A percentile compares a stretch with the other conserved stretches of the same genome.
Conservation (phyloP, 2,797 vertebrate genomes). For the Tympanoctomys barrerae region DNA sequence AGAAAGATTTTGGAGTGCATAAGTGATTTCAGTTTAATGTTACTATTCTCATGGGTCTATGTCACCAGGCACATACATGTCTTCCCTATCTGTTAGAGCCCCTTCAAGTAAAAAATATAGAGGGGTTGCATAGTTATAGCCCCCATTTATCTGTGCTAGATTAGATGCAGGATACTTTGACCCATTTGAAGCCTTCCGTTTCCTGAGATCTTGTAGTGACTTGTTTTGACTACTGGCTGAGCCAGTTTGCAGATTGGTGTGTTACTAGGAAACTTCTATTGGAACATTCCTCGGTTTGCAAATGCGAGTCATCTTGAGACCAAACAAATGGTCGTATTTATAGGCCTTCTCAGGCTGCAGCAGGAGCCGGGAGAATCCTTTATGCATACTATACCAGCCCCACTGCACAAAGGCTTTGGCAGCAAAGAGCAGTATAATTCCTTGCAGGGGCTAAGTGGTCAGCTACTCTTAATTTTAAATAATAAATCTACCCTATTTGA, state of each 20-base stretch:
- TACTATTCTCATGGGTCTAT: background rate
- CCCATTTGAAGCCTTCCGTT: constrained; percentile 80
- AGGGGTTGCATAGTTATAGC: constrained; percentile 79
- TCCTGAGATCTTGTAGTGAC: constrained; percentile 74
- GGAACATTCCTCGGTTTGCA: constrained; percentile 87
- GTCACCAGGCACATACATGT: background rate
- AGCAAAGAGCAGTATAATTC: constrained; percentile 89
- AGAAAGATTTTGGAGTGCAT: background rate
- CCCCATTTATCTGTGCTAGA: constrained; percentile 80
- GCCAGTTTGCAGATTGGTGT: constrained; percentile 79
- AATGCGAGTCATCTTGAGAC: constrained; percentile 88
- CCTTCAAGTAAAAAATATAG: constrained; percentile 69
- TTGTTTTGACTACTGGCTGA: constrained; percentile 74
- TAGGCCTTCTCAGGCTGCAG: constrained; percentile 88
- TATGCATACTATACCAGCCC: constrained; percentile 87
- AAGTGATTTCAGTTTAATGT: constrained; percentile 35
- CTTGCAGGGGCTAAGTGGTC: constrained; percentile 91
- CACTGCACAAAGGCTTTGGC: constrained; percentile 90
- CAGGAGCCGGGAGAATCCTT: constrained; percentile 89
- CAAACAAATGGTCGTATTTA: constrained; percentile 90
- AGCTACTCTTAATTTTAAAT: constrained; percentile 89
- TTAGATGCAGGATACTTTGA: constrained; percentile 75
- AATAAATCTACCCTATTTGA: constrained; percentile 87
- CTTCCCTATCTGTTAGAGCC: constrained; percentile 24
- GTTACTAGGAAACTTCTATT: constrained; percentile 84